Evolutionary conservation across 2,797 vertebrate species (phyloP).

Genomic region (Aselliscus stoliczkanus): DNA sequence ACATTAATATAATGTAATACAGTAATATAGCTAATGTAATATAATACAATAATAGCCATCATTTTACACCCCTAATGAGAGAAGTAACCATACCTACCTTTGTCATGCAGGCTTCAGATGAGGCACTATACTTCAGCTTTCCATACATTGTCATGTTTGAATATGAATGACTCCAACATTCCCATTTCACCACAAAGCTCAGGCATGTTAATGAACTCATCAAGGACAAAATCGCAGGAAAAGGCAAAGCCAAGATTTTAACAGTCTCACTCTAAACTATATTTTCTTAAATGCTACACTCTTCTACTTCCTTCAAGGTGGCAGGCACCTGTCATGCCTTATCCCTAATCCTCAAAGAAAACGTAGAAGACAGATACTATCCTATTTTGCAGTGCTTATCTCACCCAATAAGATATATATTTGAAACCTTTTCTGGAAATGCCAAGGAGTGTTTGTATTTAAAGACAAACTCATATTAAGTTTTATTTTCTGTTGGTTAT

Average conservation of each 20-base stretch:
- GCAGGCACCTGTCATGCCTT: background rate
- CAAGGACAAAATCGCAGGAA: background rate
- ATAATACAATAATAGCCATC: background rate
- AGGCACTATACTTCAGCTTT: background rate
- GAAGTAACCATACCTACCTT: background rate
- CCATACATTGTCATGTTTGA: background rate
- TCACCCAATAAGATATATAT: background rate
- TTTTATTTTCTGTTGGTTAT: conserved; percentile 37
- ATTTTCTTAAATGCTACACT: background rate
- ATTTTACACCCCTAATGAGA: background rate
- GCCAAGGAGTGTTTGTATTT: background rate
- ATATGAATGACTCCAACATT: background rate
- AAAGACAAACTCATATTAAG: background rate
- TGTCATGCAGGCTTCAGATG: background rate
- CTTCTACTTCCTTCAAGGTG: background rate
- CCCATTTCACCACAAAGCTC: background rate
- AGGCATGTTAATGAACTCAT: background rate
- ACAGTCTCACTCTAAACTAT: background rate
- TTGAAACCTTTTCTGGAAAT: conserved; percentile 37
- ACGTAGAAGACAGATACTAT: background rate
- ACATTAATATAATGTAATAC: background rate
- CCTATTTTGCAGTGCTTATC: background rate
- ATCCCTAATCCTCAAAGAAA: background rate
- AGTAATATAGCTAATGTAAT: background rate
- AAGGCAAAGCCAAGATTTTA: background rate